Base-by-base conservation (phyloP, 1,140 invertebrate genomes). In the Euglossa dilemma region DNA sequence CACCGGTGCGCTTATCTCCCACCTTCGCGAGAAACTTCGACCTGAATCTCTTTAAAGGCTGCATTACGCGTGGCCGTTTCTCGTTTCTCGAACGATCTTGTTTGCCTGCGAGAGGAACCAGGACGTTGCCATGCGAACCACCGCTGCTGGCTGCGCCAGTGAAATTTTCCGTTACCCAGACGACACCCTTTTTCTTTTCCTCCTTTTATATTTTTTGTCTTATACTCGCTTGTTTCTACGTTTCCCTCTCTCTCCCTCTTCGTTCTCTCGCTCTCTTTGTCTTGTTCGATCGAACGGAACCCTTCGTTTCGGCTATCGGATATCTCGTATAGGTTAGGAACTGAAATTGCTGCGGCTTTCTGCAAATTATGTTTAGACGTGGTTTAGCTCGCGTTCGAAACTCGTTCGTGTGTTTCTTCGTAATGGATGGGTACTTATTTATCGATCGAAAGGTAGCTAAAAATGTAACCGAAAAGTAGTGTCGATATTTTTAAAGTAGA, bases 21-120 rank as follows among this genome's bases (percentile, higher is more conserved):
- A 84, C 76, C 82, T 83, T 83, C 74, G 57, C 69, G 82, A 57
- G 77, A 84, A 73, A 80, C 76, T 79, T 72, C 76, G 82, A 84
- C 82, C 82, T 84, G 82, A 84, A 84, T 84, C 69, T 73, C 64
- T 84, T 79, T 66, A 84, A 84, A 84, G 69, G 50, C 75, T 66
- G 76, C 61, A 84, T 80, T 73, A 84, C 82, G 67, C 76, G 69
- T 50, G 47, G 74, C 54, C 63, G 56, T 66, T 79, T 82, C 66
- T 50, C 63, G 70, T 66, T 81, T 79, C 81, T 79, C 66, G 23
- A 83, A 78, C 50, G 81, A 83, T 83, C 75, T 43, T 71, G 64
- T 71, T 71, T 63, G 75, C 23, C 47, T n/a, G 75, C 28, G n/a
- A 52, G 80, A 69, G 52, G 57, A 77, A 78, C 47, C 74, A 45